Percentiles rank a stretch among this genome's conserved stretches.
phyloP scores from a whole-genome alignment of 1,140 invertebrate species.

The Metopolophium dirhodum region DNA sequence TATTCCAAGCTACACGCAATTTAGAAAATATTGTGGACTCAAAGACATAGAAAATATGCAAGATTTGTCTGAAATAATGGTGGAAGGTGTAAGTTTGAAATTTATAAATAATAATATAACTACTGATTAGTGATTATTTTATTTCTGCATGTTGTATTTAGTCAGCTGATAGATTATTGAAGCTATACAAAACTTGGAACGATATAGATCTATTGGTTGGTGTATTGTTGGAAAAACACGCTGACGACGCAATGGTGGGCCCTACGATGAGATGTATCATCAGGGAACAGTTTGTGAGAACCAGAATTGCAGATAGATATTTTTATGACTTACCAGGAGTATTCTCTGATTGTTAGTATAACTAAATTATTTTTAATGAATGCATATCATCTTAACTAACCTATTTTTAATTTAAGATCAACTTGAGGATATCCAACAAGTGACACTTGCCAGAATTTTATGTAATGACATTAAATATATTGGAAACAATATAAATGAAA shows the following conservation, averaged over 20 bases:
- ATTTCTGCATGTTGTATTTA: not conserved
- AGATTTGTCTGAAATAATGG: constrained; percentile 68
- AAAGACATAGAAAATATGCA: constrained; percentile 67
- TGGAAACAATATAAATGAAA: too few species aligned
- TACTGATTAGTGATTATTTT: not conserved
- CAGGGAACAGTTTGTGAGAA: constrained; percentile 80
- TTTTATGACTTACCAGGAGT: constrained; percentile 78
- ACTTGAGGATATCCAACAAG: constrained; percentile 61
- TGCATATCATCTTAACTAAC: not conserved
- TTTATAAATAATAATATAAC: not conserved
- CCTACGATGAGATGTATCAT: constrained; percentile 86
- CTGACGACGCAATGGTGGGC: constrained; percentile 75
- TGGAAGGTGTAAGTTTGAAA: constrained; percentile 64
- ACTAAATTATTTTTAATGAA: constrained; percentile 54
- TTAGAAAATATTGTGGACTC: constrained; percentile 77
- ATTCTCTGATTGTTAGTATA: constrained; percentile 69
- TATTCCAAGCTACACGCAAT: constrained; percentile 82
- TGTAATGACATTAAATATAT: too few species aligned
- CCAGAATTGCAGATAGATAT: constrained; percentile 78
- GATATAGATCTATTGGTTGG: constrained; percentile 88
- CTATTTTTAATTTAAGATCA: constrained; percentile 50
- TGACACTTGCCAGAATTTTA: too few species aligned
- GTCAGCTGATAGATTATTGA: constrained; percentile 23
- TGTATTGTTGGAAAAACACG: constrained; percentile 74
- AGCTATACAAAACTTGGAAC: constrained; percentile 69